These are phyloP conservation scores for Eubucco bourcierii DNA, from an alignment of 2,113 vertebrate species.

Conservation along the genomic window DNA sequence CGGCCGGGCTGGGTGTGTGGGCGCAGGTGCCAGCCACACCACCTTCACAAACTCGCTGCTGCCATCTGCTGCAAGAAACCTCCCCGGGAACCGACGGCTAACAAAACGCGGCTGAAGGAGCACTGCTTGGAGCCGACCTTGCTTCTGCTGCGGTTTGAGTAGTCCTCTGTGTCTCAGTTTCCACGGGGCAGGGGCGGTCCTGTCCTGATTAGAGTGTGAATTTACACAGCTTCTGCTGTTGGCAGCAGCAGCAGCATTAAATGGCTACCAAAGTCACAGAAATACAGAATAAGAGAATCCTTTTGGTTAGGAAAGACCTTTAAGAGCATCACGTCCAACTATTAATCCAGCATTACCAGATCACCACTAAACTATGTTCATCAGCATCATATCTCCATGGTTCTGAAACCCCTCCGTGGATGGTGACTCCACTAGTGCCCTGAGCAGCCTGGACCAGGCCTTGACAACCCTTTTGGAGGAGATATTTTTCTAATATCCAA, in stretches of 20 bases:
- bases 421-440: no score
- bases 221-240: neutral
- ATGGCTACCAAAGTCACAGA: no score
- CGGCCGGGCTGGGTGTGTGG: neutral
- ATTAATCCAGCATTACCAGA: no score
- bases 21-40: rapidly evolving
- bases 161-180: neutral
- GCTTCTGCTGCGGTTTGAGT: rapidly evolving
- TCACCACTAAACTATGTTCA: no score
- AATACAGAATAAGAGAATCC: no score
- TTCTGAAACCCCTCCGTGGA: no score
- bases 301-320: no score
- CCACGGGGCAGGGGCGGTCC: rapidly evolving
- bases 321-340: no score
- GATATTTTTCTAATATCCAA: no score
- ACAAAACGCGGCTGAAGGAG: neutral
- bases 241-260: rapidly evolving
- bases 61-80: slow-evolving; percentile 45
- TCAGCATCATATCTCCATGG: no score
- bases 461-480: no score
- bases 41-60: neutral
- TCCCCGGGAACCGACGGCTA: neutral
- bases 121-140: rapidly evolving
- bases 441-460: no score
- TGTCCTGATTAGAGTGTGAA: rapidly evolving